Evolutionary conservation across 2,797 vertebrate genomes (phyloP).

Genomic region (Gila robusta): DNA sequence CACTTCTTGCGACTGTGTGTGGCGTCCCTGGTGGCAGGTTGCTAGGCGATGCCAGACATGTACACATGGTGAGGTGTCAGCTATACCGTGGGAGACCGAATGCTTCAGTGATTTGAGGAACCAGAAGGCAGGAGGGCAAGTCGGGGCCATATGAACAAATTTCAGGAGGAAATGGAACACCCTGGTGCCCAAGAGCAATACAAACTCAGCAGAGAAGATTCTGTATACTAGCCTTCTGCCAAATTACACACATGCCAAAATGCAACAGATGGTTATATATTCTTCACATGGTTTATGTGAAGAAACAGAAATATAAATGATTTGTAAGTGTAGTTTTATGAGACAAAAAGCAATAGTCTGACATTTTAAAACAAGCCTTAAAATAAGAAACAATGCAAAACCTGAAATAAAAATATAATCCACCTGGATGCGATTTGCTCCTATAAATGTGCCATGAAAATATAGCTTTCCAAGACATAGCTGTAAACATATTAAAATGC

Average conservation of each 20-base stretch:
- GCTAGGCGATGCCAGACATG: slow-evolving; percentile 49
- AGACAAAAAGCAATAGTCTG: slow-evolving; percentile 7
- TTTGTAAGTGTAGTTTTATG: slow-evolving; percentile 14
- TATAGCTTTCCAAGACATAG: not conserved
- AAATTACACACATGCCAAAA: slow-evolving; percentile 9
- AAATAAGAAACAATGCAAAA: not conserved
- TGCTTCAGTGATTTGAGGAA: slow-evolving; percentile 51
- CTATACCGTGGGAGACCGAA: slow-evolving; percentile 64
- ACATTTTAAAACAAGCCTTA: not conserved
- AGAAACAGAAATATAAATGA: not conserved
- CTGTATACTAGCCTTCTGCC: not conserved
- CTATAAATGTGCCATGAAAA: not conserved
- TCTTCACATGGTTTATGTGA: not conserved
- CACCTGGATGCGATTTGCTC: not conserved
- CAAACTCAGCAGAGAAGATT: not conserved
- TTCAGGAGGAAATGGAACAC: slow-evolving; percentile 22
- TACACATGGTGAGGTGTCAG: slow-evolving; percentile 56
- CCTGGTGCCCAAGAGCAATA: not conserved
- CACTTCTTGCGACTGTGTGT: not conserved
- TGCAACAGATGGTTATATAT: not conserved
- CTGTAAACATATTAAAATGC: not conserved
- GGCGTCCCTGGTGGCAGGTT: slow-evolving; percentile 51
- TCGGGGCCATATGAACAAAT: not conserved
- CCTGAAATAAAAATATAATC: not conserved
- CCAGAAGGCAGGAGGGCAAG: slow-evolving; percentile 6